These are phyloP conservation scores for Vanessa cardui DNA, from an alignment of 2,888 invertebrate species.

Conservation along the genomic window DNA sequence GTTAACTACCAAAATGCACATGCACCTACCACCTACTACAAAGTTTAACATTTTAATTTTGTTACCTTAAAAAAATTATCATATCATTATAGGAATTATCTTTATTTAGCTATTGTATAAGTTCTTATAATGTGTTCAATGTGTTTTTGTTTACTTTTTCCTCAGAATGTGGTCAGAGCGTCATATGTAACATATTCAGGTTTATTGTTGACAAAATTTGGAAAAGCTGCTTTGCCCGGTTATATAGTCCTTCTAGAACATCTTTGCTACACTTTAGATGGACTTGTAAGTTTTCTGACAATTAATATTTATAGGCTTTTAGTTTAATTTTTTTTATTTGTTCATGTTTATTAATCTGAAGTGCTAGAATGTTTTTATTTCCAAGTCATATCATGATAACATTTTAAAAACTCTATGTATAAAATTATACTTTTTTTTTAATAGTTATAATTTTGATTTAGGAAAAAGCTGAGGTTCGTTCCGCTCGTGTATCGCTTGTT, in stretches of 20 bases:
- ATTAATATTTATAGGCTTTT: neutral
- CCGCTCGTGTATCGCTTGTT: constrained; percentile 63
- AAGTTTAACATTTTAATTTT: no score
- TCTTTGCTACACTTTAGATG: constrained; percentile 65
- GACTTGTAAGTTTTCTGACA: constrained; percentile 55
- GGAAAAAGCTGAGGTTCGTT: constrained; percentile 71
- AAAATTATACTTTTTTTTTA: constrained; percentile 31
- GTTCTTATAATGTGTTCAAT: neutral
- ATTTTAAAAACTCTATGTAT: neutral
- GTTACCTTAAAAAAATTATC: no score
- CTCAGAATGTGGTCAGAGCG: constrained; percentile 65
- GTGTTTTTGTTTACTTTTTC: constrained; percentile 28
- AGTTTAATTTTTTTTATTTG: no score
- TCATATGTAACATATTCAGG: constrained; percentile 75
- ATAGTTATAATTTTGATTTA: constrained; percentile 37
- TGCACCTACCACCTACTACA: no score
- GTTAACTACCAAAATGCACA: no score
- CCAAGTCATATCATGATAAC: no score
- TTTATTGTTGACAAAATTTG: constrained; percentile 63
- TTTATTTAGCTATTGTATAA: no score
- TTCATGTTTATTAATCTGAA: no score
- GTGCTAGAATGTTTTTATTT: no score
- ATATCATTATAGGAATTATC: no score
- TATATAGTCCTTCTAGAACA: constrained; percentile 67
- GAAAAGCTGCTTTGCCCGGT: constrained; percentile 60